These are phyloP conservation scores for Kuschelorhynchus macadamiae DNA, from an alignment of 2,888 invertebrate genomes.

Conservation along the genomic window DNA sequence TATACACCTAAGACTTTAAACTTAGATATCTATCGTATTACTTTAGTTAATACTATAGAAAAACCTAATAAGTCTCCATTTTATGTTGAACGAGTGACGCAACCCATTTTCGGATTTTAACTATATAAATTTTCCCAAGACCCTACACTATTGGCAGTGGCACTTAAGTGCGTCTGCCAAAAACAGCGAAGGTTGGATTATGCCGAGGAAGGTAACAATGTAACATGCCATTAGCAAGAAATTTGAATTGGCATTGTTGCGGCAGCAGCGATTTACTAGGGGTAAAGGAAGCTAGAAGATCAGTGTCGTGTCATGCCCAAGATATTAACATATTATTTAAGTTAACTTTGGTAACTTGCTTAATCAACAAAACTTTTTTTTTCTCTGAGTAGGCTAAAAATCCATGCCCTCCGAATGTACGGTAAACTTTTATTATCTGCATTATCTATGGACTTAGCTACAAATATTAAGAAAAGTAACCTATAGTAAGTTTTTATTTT, in stretches of 20 bases:
- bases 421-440: no score
- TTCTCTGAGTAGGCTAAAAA: background rate
- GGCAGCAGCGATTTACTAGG: conserved; percentile 50
- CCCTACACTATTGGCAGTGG: conserved; percentile 28
- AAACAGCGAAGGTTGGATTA: conserved; percentile 38
- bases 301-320: conserved; percentile 19
- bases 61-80: no score
- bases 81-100: no score
- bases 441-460: no score
- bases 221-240: conserved; percentile 70
- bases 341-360: no score
- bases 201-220: conserved; percentile 68
- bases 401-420: no score
- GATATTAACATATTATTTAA: no score
- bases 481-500: background rate
- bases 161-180: conserved; percentile 45
- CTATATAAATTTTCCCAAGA: conserved; percentile 23
- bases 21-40: background rate
- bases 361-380: background rate
- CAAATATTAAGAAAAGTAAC: background rate
- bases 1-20: background rate
- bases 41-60: no score
- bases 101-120: conserved; percentile 1
- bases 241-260: conserved; percentile 70
- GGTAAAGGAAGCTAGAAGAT: background rate